phyloP scores from a whole-genome alignment of 35 echinoderm and acorn worm genomes.

The Apostichopus parvimensis region DNA sequence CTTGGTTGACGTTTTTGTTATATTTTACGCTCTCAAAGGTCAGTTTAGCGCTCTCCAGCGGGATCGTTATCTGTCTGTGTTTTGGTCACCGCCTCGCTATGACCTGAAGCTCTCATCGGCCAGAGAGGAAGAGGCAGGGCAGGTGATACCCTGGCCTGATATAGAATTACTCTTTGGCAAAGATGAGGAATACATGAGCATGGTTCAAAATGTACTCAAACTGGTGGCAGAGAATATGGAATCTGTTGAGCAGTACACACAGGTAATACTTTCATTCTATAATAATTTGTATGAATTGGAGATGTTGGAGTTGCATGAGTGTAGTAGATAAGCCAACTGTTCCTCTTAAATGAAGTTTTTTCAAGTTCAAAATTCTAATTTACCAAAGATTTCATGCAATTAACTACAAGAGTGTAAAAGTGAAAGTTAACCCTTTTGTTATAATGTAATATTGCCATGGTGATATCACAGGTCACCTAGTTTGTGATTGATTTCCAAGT shows the following conservation, averaged over 20 bases:
- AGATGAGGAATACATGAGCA: constrained; percentile 74
- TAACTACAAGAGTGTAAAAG: no score
- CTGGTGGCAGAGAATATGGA: constrained; percentile 73
- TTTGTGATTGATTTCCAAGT: neutral
- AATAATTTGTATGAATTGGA: no score
- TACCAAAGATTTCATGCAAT: no score
- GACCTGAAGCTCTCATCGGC: constrained; percentile 81
- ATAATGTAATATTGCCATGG: no score
- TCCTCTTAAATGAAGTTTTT: no score
- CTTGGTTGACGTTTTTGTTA: no score
- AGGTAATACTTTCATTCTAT: constrained; percentile 52
- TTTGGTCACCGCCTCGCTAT: constrained; percentile 92
- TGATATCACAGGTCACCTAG: neutral
- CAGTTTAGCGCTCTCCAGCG: constrained; percentile 84
- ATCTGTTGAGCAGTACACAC: constrained; percentile 62
- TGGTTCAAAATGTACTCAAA: constrained; percentile 63
- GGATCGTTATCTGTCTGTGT: constrained; percentile 83
- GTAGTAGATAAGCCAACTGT: no score
- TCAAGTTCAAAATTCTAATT: no score
- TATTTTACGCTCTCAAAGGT: constrained; percentile 38
- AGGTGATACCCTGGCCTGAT: constrained; percentile 84
- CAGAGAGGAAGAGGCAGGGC: constrained; percentile 40
- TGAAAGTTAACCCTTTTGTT: no score
- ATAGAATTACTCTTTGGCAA: constrained; percentile 91
- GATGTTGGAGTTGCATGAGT: no score